phyloP scores from a whole-genome alignment of 2,888 invertebrate genomes.

The Piscicola geometra region DNA sequence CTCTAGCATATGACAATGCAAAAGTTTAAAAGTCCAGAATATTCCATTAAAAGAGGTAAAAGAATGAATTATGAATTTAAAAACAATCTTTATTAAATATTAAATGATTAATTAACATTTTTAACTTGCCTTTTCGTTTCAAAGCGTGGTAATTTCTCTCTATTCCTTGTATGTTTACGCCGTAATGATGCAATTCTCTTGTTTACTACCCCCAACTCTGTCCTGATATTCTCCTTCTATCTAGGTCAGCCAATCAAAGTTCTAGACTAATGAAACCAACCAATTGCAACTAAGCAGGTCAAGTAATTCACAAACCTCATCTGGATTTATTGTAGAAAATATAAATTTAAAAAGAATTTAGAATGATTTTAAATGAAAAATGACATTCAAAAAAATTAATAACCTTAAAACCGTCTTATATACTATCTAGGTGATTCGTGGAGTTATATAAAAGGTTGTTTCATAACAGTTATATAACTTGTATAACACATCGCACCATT shows the following conservation, averaged over 20 bases:
- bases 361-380: neutral
- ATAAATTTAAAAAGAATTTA: too few species aligned
- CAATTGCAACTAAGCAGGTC: neutral
- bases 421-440: neutral
- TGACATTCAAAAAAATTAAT: neutral
- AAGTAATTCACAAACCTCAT: too few species aligned
- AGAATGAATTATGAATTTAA: too few species aligned
- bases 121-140: neutral
- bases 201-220: neutral
- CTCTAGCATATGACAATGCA: neutral
- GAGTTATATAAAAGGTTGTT: neutral
- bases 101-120: too few species aligned
- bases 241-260: neutral
- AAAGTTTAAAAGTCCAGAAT: too few species aligned
- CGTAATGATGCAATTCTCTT: neutral
- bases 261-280: neutral
- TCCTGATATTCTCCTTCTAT: neutral
- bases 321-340: too few species aligned
- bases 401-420: neutral
- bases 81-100: too few species aligned
- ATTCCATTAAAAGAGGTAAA: too few species aligned
- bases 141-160: neutral
- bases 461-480: too few species aligned
- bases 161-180: neutral
- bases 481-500: too few species aligned